Evolutionary conservation across 1,140 invertebrate species (phyloP).

Genomic region (Dreissena rostriformis): DNA sequence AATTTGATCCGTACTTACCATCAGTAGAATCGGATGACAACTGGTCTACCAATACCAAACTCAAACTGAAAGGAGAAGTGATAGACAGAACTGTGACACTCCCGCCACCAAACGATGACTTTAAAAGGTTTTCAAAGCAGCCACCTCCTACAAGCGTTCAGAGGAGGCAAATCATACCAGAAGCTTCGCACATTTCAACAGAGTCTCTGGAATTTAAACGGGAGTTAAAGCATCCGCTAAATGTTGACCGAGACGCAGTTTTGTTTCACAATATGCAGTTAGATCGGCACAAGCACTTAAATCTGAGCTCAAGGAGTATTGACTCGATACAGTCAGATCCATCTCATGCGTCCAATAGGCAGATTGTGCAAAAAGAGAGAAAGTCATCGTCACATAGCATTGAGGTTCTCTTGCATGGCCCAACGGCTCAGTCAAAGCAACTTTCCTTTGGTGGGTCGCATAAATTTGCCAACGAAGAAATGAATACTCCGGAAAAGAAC

Average conservation of each 20-base stretch:
- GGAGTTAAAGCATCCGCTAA: slow-evolving; percentile 69
- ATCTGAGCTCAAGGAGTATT: slow-evolving; percentile 70
- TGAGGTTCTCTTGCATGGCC: slow-evolving; percentile 75
- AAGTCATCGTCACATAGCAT: slow-evolving; percentile 74
- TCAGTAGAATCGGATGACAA: slow-evolving; percentile 47
- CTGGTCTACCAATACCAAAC: slow-evolving; percentile 52
- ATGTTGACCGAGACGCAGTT: slow-evolving; percentile 76
- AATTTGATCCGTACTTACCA: slow-evolving; percentile 36
- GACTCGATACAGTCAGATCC: slow-evolving; percentile 76
- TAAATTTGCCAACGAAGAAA: slow-evolving; percentile 35
- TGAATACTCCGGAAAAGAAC: slow-evolving; percentile 25
- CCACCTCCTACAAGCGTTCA: slow-evolving; percentile 42
- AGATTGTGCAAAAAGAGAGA: slow-evolving; percentile 51
- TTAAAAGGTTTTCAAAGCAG: background rate
- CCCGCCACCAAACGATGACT: slow-evolving; percentile 38
- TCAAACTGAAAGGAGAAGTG: slow-evolving; percentile 24
- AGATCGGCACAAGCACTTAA: slow-evolving; percentile 64
- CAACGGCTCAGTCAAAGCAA: slow-evolving; percentile 17
- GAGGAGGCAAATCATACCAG: slow-evolving; percentile 35
- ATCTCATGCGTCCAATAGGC: slow-evolving; percentile 63
- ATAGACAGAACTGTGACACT: slow-evolving; percentile 42
- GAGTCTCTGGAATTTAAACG: slow-evolving; percentile 69
- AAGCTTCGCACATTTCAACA: slow-evolving; percentile 60
- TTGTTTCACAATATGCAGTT: slow-evolving; percentile 78
- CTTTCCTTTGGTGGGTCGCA: slow-evolving; percentile 55